These are phyloP conservation scores for Drosophila simulans DNA, from an alignment of 1,140 invertebrate genomes.

Conservation along the genomic window DNA sequence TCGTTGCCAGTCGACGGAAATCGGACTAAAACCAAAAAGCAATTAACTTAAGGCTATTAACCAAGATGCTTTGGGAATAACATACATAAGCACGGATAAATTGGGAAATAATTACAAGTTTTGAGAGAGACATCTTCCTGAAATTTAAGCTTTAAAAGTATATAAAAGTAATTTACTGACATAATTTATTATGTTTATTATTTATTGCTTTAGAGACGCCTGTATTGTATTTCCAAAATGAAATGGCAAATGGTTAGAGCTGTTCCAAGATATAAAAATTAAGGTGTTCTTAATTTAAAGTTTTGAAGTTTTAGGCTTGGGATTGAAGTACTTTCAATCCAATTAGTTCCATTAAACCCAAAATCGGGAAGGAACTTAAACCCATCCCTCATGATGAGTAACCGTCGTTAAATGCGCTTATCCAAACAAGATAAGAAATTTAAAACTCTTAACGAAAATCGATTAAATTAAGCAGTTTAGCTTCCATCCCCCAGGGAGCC, in stretches of 20 bases:
- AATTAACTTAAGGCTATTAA: conserved; percentile 45
- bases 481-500: conserved; percentile 11
- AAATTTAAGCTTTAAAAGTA: background rate
- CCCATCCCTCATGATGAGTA: conserved; percentile 15
- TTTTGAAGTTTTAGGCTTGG: too few species aligned
- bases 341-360: too few species aligned
- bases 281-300: too few species aligned
- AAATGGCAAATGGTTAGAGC: too few species aligned
- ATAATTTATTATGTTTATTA: too few species aligned
- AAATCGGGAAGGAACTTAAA: conserved; percentile 1
- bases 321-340: too few species aligned
- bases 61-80: conserved; percentile 15
- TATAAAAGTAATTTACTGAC: background rate
- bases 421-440: conserved; percentile 56
- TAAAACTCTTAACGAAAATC: conserved; percentile 49
- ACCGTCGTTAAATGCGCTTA: conserved; percentile 4
- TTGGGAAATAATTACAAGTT: background rate
- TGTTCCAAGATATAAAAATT: too few species aligned
- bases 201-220: too few species aligned
- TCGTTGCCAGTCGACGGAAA: conserved; percentile 8
- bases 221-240: too few species aligned
- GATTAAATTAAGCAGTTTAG: conserved; percentile 57
- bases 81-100: background rate
- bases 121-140: too few species aligned
- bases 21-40: conserved; percentile 31